Base-by-base conservation (phyloP, 1,140 invertebrate genomes). In the Pseudomyrmex concolor region DNA sequence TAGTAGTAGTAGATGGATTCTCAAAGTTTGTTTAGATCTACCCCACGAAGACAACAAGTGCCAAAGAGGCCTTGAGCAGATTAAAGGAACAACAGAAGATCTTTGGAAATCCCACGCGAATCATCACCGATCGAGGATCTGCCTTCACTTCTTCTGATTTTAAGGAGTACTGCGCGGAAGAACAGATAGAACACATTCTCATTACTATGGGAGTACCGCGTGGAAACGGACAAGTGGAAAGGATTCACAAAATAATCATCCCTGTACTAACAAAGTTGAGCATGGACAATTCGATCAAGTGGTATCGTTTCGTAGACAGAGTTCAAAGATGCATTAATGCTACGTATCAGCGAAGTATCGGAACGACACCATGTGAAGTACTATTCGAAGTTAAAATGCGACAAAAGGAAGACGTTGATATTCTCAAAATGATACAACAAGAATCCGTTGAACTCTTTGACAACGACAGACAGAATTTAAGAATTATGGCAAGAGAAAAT, bases 211-310 rank as follows among this genome's bases (percentile, higher is more conserved):
- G 90, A 8, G 19, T 86, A 2, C 91, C 90, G 0, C 67, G 87
- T n/a, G 86, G 76, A 0, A 94, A 94, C 70, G 92, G 92, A 1
- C 89, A 93, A 67, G 90, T 93, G 0, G 92, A 93, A 66, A 17
- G 90, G 0, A 82, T 93, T 0, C 88, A 93, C 0, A 60, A 60
- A 5, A 22, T 60, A 4, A 7, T 19, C 22, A 7, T 19, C 1
- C 9, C 19, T 0, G 12, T 9, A 9, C n/a, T 15, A 10, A 19
- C 34, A 10, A 12, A 22, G 13, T 1, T 60, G 19, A 34, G 34
- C 34, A 34, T 34, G 0, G 5, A 0, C 5, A 34, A 34, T 34
- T 34, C 5, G 34, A 0, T 34, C 34, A 34, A 34, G 5, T 34
- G 34, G 34, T 34, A 34, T 34, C 34, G 34, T 34, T 34, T 34